Evolutionary conservation across 2,113 vertebrate genomes (phyloP).

Genomic region (Vanacampus margaritifer): DNA sequence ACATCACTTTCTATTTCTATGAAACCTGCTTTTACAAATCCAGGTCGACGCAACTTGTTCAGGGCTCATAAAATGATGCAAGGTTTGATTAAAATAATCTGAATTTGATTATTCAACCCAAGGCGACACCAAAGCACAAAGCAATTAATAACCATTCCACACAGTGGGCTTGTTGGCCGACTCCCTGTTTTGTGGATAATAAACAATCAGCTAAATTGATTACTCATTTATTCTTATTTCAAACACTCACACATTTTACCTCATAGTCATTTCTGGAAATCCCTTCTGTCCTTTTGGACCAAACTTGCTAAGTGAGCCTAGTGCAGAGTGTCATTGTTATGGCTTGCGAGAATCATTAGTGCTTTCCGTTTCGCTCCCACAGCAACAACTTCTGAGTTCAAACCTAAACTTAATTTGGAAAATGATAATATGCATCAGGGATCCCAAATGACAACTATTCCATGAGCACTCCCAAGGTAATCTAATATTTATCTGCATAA

Average conservation of each 20-base stretch:
- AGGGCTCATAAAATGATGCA: conserved; percentile 35
- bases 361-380: conserved; percentile 41
- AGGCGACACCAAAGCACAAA: conserved; percentile 29
- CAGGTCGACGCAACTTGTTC: conserved; percentile 19
- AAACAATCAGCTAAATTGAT: conserved; percentile 57
- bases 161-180: conserved; percentile 36
- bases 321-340: conserved; percentile 24
- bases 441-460: conserved; percentile 16
- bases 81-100: conserved; percentile 50
- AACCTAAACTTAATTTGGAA: conserved; percentile 27
- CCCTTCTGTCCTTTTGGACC: conserved; percentile 14
- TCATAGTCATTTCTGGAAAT: conserved; percentile 1
- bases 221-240: conserved; percentile 32
- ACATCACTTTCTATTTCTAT: neutral
- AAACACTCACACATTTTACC: neutral
- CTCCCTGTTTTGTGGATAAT: conserved; percentile 38
- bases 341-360: conserved; percentile 19
- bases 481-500: conserved; percentile 47
- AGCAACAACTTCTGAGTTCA: conserved; percentile 39
- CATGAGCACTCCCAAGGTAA: conserved; percentile 21
- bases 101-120: conserved; percentile 45
- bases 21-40: neutral
- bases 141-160: conserved; percentile 48
- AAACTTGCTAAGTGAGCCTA: conserved; percentile 17
- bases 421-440: conserved; percentile 32